Conservation (phyloP, 2,113 vertebrate genomes). For the Cyprinodon variegatus region DNA sequence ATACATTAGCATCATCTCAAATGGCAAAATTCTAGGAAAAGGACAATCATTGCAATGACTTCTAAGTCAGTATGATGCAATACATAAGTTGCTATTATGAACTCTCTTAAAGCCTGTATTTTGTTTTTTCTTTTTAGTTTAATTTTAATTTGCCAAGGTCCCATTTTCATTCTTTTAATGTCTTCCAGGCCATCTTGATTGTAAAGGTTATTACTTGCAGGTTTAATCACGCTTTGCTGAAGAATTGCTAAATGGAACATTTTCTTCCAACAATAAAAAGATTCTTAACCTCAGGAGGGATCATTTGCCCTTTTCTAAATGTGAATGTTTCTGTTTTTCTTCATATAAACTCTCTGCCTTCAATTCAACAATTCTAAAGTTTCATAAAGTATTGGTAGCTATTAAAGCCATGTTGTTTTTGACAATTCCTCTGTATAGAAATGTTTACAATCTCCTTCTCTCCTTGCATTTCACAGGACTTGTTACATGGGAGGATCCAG, state of each 20-base stretch:
- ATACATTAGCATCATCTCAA: background rate
- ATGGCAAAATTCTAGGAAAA: too few relatives aligned
- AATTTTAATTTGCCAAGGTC: background rate
- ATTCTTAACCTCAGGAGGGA: background rate
- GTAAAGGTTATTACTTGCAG: background rate
- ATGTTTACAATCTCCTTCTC: background rate
- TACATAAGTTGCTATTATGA: background rate
- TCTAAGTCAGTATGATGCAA: background rate
- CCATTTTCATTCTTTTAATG: background rate
- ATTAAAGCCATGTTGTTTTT: background rate
- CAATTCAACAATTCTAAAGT: too few relatives aligned
- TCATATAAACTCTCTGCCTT: too few relatives aligned
- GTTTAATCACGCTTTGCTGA: background rate
- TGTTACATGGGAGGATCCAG: slow-evolving; percentile 93
- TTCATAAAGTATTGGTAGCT: background rate
- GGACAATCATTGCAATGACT: background rate
- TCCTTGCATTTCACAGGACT: slow-evolving; percentile 79
- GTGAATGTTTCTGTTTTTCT: too few relatives aligned
- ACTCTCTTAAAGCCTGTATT: background rate
- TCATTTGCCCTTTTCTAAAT: too few relatives aligned
- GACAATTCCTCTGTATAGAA: too few relatives aligned
- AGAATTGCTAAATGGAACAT: background rate
- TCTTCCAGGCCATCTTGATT: background rate
- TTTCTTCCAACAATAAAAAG: background rate
- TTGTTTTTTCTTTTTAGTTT: background rate